Base-by-base conservation (phyloP, 2,888 invertebrate genomes). In the Serrognathus titanus region DNA sequence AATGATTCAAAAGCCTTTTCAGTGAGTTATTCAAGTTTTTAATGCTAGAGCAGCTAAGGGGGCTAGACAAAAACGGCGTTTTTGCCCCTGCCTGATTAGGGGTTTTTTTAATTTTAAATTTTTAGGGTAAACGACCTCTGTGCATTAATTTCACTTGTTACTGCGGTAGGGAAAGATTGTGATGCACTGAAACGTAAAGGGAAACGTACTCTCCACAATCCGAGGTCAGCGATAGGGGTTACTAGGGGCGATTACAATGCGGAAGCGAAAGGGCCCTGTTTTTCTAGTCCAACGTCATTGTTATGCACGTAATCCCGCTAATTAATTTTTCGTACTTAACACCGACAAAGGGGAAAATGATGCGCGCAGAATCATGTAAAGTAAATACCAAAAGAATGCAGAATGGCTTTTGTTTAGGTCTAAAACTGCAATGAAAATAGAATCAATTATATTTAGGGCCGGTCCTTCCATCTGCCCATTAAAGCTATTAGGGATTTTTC, bases 51-150 rank as follows among this genome's bases (percentile, higher is more conserved):
- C 24, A 5, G 24, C 24, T 7, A 7, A 31, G 24, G 24, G 24
- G 24, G 24, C 24, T 31, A 31, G 24, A 31, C 24, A 31, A 31
- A 16, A 31, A 31, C 24, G 24, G 24, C 24, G 2, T 31, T 31
- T 31, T 7, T 31, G 24, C 24, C 24, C 24, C 24, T 31, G 24
- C 24, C 24, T 31, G 24, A 31, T 31, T 31, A 31, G 24, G 24
- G 24, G 4, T 31, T 31, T 31, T 20, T 31, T 31, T 31, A 31
- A 31, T 31, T 31, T 31, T 31, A 31, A 31, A 31, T 51, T 51
- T 16, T 39, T 37, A 46, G 45, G 52, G 52, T 46, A 52, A 52
- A 52, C 52, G 52, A 52, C 52, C 52, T 52, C 52, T 47, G 46
- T 52, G 38, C 24, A 52, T 38, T 37, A 38, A 37, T 31, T 31